Percentiles rank a stretch among this genome's conserved stretches.
These are phyloP conservation scores for Cyanoderma ruficeps DNA, from an alignment of 2,113 vertebrate species.

Conservation along the genomic window DNA sequence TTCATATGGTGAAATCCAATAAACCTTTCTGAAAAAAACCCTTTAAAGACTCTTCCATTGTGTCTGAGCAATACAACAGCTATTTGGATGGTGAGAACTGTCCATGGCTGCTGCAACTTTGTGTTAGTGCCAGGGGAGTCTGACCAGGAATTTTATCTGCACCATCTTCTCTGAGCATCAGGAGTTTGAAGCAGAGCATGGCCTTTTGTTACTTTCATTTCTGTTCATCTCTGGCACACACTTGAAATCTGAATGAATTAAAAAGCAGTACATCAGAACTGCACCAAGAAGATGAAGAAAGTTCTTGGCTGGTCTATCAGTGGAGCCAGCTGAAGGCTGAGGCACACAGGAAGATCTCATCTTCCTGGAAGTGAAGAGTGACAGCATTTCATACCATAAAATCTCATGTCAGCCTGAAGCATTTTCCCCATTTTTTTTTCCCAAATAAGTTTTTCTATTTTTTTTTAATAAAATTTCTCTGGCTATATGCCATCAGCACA, in stretches of 20 bases:
- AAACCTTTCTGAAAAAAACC: not conserved
- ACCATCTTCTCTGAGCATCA: accelerated
- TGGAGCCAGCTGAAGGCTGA: not conserved
- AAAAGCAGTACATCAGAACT: not conserved
- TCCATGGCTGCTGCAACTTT: accelerated
- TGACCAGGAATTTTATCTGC: not conserved
- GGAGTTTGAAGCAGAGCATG: accelerated
- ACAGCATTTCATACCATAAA: not conserved
- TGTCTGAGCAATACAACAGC: not conserved
- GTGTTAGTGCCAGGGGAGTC: not conserved
- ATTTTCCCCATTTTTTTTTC: not conserved
- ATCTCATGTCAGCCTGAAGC: not conserved
- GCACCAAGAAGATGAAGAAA: not conserved
- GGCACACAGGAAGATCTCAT: not conserved
- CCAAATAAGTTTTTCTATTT: not conserved
- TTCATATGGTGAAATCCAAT: not conserved
- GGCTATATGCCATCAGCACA: not conserved
- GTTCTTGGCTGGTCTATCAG: not conserved
- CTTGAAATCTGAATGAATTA: not conserved
- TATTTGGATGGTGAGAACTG: not conserved
- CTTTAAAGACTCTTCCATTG: not conserved
- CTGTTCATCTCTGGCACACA: not conserved
- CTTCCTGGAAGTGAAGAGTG: not conserved
- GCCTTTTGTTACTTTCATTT: not conserved
- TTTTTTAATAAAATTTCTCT: not conserved